Base-by-base conservation (phyloP, 2,888 invertebrate genomes). In the Apodemia mormo region DNA sequence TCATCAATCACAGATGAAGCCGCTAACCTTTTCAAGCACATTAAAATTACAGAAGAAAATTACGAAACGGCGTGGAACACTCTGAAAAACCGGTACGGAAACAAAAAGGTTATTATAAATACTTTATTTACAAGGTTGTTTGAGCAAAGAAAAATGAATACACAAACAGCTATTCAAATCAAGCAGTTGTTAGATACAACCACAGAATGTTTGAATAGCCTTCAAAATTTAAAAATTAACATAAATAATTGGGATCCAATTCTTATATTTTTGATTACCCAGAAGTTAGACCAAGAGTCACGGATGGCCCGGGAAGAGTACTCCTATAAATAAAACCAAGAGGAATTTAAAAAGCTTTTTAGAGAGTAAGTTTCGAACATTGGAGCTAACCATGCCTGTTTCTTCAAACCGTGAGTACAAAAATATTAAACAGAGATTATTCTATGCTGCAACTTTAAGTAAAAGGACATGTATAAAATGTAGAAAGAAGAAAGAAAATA, bases 211-310 rank as follows among this genome's bases (percentile, higher is more conserved):
- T 2, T 54, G 7, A 8, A 54, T 8, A 22, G 54, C 54, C 29
- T 56, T 2, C n/a, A n/a, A 56, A 56, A 56, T 56, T 29, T 56
- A 8, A 6, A 56, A 22, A 56, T 56, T 3, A 29, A 56, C 9
- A n/a, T n/a, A n/a, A n/a, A n/a, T 54, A n/a, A n/a, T n/a, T 54
- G 52, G 52, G 52, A 54, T n/a, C 52, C 52, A n/a, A 7, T 54
- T n/a, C 14, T 14, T n/a, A 54, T n/a, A n/a, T 54, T 29, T 9
- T 22, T 56, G 29, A 56, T n/a, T 56, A 29, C 54, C 1, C 22
- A 56, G 29, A 56, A 56, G 52, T 22, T 22, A 56, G 54, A 56
- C 54, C 1, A 4, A 56, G 54, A 56, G 54, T 56, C 22, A 8
- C 54, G 22, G n/a, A 56, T 8, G 8, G 22, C 54, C 12, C 22